A percentile compares a stretch with the other conserved stretches of the same genome.
phyloP scores from a whole-genome alignment of 2,113 vertebrate genomes.

The Peromyscus leucopus region DNA sequence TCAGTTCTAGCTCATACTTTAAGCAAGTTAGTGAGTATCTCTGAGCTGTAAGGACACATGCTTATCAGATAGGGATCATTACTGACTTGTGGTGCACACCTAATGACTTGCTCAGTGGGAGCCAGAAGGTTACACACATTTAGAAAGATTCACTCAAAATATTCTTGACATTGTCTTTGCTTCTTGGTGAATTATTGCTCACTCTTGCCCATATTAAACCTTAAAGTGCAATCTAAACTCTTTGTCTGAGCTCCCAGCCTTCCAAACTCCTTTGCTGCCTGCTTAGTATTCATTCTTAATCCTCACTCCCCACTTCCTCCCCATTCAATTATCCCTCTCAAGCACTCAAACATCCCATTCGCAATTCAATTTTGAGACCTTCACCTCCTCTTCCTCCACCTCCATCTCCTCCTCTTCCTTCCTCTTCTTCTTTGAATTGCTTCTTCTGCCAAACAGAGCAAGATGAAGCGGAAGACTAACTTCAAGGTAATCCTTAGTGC shows the following conservation, averaged over 20 bases:
- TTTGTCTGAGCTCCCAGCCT: neutral
- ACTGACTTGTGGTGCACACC: neutral
- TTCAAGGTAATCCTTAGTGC: neutral
- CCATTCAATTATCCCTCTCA: neutral
- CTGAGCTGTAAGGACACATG: neutral
- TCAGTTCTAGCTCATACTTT: neutral
- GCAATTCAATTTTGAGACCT: neutral
- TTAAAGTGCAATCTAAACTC: neutral
- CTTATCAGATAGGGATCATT: neutral
- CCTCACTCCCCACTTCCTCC: neutral
- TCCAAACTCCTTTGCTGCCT: rapidly evolving
- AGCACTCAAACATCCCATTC: neutral
- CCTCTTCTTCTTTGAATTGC: neutral
- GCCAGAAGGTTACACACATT: neutral
- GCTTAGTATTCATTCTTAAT: neutral
- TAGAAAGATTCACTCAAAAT: neutral
- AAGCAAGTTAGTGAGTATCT: neutral
- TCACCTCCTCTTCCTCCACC: neutral
- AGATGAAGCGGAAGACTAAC: neutral
- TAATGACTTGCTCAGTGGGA: neutral
- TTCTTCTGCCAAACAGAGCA: neutral
- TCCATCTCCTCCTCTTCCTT: too few species aligned
- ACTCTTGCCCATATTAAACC: neutral
- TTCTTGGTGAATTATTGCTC: neutral
- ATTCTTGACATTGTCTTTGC: neutral